Evolutionary conservation across 2,113 vertebrate genomes (phyloP).

Genomic region (Hassar affinis): DNA sequence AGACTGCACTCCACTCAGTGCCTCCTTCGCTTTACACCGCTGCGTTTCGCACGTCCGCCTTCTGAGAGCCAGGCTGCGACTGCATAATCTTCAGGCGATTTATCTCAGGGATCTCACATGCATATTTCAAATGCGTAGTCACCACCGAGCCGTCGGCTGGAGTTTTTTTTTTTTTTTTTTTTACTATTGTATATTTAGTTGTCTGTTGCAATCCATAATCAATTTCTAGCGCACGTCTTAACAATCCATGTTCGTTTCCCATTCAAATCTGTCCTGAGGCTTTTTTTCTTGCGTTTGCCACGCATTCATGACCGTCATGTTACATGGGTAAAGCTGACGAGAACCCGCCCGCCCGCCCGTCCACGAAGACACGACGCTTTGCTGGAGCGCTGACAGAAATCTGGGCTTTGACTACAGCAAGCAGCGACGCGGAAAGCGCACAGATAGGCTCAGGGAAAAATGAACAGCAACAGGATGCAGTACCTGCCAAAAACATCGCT

Average conservation of each 20-base stretch:
- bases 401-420: constrained; percentile 4
- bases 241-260: not conserved
- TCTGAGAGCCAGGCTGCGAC: constrained; percentile 61
- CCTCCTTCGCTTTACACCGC: constrained; percentile 51
- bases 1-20: constrained; percentile 31
- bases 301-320: constrained; percentile 40
- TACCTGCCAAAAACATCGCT: not conserved
- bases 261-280: not conserved
- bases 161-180: not conserved
- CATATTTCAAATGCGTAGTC: constrained; percentile 9
- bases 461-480: not conserved
- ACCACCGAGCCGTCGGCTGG: not conserved
- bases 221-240: not conserved
- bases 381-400: constrained; percentile 43
- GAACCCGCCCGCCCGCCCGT: constrained; percentile 51
- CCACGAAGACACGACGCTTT: constrained; percentile 40
- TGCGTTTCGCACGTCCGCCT: constrained; percentile 68
- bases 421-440: not conserved
- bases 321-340: constrained; percentile 46
- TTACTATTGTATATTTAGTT: constrained; percentile 18
- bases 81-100: constrained; percentile 39
- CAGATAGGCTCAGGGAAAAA: not conserved
- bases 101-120: constrained; percentile 29
- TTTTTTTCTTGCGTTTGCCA: not conserved
- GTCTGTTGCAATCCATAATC: not conserved